Conservation (phyloP, 1,140 invertebrate genomes). For the Lepidurus apus region DNA sequence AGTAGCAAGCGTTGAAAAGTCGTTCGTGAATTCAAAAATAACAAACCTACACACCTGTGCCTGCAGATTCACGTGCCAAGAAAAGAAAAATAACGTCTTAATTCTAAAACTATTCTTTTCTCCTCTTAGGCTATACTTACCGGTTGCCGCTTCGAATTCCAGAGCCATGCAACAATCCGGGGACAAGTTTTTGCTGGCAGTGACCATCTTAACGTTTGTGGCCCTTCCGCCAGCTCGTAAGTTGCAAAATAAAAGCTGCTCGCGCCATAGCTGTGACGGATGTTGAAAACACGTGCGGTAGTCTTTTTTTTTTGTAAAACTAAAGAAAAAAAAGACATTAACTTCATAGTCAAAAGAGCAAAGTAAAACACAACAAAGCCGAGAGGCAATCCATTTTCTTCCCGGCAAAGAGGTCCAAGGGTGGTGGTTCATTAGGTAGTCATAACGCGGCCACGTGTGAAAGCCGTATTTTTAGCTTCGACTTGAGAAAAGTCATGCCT, state of each 20-base stretch:
- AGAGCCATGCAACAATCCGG: background rate
- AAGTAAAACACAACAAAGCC: background rate
- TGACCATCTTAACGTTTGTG: background rate
- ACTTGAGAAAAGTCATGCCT: background rate
- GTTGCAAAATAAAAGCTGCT: background rate
- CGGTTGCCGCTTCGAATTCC: background rate
- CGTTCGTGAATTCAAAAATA: background rate
- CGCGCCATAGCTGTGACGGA: background rate
- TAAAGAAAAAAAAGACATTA: background rate
- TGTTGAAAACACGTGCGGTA: background rate
- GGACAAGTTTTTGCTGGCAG: background rate
- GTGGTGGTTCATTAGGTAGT: background rate
- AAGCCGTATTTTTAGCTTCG: slow-evolving; percentile 15
- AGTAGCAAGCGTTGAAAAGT: background rate
- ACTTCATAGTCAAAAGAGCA: background rate
- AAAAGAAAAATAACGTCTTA: background rate
- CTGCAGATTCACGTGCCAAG: background rate
- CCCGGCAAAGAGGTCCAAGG: background rate
- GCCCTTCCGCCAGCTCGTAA: background rate
- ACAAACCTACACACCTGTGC: background rate
- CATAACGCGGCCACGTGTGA: slow-evolving; percentile 17
- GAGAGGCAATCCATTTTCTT: slow-evolving; percentile 5
- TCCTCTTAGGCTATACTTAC: background rate
- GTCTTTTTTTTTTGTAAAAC: background rate
- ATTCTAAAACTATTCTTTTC: background rate